These are phyloP conservation scores for Drosophila willistoni DNA, from an alignment of 1,140 invertebrate genomes.

Conservation along the genomic window DNA sequence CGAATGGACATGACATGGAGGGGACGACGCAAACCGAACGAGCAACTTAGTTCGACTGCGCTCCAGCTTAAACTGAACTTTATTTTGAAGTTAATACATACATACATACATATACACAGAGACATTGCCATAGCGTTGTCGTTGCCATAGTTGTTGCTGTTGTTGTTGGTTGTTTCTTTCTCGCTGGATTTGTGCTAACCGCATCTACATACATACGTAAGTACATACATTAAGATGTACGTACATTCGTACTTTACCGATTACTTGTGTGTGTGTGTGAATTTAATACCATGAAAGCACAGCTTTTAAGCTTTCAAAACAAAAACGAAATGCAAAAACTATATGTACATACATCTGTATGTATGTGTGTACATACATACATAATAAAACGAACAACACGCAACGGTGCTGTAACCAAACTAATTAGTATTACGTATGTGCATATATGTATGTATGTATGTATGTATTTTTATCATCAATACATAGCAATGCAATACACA, in stretches of 20 bases:
- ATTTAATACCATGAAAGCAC: slow-evolving; percentile 67
- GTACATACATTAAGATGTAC: slow-evolving; percentile 30
- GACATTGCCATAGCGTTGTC: slow-evolving; percentile 20
- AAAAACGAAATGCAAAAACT: slow-evolving; percentile 78
- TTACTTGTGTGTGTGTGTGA: slow-evolving; percentile 36
- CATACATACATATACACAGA: slow-evolving; percentile 33
- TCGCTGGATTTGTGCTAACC: slow-evolving; percentile 57
- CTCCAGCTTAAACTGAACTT: slow-evolving; percentile 79
- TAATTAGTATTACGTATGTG: slow-evolving; percentile 77
- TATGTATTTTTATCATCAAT: slow-evolving; percentile 13
- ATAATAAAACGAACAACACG: slow-evolving; percentile 41
- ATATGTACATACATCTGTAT: neutral
- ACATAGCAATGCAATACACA: slow-evolving; percentile 20
- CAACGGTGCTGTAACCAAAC: slow-evolving; percentile 77
- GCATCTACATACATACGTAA: slow-evolving; percentile 39
- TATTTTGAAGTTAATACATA: slow-evolving; percentile 76
- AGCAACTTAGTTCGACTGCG: slow-evolving; percentile 75
- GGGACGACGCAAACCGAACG: slow-evolving; percentile 61
- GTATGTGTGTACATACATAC: no score
- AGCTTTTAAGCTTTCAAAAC: slow-evolving; percentile 78
- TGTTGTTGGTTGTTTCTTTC: slow-evolving; percentile 42
- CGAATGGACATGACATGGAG: slow-evolving; percentile 60
- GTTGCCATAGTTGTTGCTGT: slow-evolving; percentile 2
- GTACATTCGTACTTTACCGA: slow-evolving; percentile 28
- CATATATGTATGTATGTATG: slow-evolving; percentile 39